phyloP scores from a whole-genome alignment of 2,888 invertebrate species.

The Cheilosia variabilis region DNA sequence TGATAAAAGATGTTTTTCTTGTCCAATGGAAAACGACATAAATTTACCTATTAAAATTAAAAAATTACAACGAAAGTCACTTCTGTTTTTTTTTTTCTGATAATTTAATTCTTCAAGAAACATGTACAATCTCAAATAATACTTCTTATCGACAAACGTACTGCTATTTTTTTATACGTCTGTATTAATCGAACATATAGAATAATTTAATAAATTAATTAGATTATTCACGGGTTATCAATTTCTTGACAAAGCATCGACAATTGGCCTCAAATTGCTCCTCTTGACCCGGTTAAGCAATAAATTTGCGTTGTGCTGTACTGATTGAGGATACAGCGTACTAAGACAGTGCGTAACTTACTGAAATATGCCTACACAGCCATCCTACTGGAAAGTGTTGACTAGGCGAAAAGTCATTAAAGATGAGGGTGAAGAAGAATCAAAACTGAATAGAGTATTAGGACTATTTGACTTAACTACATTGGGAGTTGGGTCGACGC shows the following conservation, averaged over 20 bases:
- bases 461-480: constrained; percentile 88
- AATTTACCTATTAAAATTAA: too few relatives aligned
- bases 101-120: too few relatives aligned
- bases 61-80: too few relatives aligned
- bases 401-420: constrained; percentile 81
- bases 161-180: neutral
- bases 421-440: constrained; percentile 79
- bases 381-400: constrained; percentile 82
- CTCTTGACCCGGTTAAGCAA: constrained; percentile 18
- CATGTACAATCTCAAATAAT: neutral
- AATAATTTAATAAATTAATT: constrained; percentile 2
- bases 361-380: constrained; percentile 78
- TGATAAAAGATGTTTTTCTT: too few relatives aligned
- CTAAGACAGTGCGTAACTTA: neutral
- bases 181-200: neutral
- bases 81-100: too few relatives aligned
- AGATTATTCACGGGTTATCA: constrained; percentile 22
- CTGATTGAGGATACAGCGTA: neutral
- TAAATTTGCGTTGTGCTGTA: neutral
- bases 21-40: too few relatives aligned
- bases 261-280: neutral
- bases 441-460: constrained; percentile 81
- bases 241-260: neutral
- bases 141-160: constrained; percentile 14
- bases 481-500: constrained; percentile 90